phyloP scores from a whole-genome alignment of 2,797 vertebrate species.

The Galaxias olidus region DNA sequence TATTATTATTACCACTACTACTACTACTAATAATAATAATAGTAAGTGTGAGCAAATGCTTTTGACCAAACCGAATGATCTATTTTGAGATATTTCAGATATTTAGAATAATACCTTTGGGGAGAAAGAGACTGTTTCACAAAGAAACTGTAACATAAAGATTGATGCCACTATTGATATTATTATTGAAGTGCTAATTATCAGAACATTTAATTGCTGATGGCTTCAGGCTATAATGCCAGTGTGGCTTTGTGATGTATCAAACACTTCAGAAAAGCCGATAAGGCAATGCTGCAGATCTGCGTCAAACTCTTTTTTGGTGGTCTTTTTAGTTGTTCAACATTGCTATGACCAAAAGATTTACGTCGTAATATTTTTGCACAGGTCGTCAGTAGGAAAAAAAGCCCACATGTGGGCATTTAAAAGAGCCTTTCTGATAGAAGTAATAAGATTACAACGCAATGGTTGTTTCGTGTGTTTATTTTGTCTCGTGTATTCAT shows the following conservation, averaged over 20 bases:
- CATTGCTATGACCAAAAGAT: conserved; percentile 1
- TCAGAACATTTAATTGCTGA: conserved; percentile 36
- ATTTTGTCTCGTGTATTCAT: neutral
- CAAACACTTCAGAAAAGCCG: too few species aligned
- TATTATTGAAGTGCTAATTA: conserved; percentile 18
- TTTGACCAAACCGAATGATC: too few species aligned
- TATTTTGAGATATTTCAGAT: too few species aligned
- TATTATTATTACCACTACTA: too few species aligned
- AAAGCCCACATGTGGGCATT: conserved; percentile 10
- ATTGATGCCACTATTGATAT: conserved; percentile 22
- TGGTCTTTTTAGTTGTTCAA: neutral
- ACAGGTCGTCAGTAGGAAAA: conserved; percentile 4
- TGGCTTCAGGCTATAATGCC: neutral
- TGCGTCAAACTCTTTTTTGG: too few species aligned
- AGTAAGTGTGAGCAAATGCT: too few species aligned
- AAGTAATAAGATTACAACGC: too few species aligned
- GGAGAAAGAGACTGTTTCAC: conserved; percentile 33
- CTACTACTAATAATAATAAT: too few species aligned
- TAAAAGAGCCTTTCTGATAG: too few species aligned
- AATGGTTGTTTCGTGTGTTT: neutral
- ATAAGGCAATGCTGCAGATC: too few species aligned
- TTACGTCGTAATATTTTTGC: neutral
- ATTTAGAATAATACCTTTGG: conserved; percentile 22
- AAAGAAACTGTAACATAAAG: conserved; percentile 34
- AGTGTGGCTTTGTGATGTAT: conserved; percentile 18